These are phyloP conservation scores for Echinops telfairi DNA, from an alignment of 2,113 vertebrate species.

Conservation along the genomic window DNA sequence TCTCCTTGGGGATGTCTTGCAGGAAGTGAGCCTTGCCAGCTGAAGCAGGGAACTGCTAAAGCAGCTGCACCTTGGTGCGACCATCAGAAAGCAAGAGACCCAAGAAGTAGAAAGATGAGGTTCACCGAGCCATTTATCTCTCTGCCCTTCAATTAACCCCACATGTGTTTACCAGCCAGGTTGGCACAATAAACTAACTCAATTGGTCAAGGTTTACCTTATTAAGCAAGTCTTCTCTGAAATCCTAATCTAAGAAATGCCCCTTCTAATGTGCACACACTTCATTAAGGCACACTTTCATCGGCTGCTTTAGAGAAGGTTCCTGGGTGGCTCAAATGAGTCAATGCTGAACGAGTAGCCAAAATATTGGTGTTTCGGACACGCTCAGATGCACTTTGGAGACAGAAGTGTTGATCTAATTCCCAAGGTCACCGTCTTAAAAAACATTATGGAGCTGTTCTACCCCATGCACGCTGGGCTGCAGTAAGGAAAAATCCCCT, in stretches of 20 bases:
- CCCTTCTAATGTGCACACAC: neutral
- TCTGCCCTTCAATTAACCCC: no score
- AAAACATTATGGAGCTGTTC: neutral
- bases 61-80: no score
- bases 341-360: neutral
- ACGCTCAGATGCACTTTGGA: neutral
- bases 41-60: no score
- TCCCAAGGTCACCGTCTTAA: neutral
- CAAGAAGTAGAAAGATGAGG: no score
- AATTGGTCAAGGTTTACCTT: neutral
- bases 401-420: neutral
- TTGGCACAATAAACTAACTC: no score
- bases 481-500: neutral
- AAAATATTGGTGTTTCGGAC: neutral
- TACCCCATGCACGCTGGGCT: neutral
- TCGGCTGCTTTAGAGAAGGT: neutral
- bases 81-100: no score
- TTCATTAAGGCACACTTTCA: neutral
- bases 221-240: neutral
- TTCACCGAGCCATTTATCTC: no score
- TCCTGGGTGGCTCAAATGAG: neutral
- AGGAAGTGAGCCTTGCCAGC: no score
- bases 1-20: no score
- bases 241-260: neutral
- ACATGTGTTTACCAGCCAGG: no score